Evolutionary conservation across 2,797 vertebrate genomes (phyloP).

Genomic region (Rhadinocentrus ornatus): DNA sequence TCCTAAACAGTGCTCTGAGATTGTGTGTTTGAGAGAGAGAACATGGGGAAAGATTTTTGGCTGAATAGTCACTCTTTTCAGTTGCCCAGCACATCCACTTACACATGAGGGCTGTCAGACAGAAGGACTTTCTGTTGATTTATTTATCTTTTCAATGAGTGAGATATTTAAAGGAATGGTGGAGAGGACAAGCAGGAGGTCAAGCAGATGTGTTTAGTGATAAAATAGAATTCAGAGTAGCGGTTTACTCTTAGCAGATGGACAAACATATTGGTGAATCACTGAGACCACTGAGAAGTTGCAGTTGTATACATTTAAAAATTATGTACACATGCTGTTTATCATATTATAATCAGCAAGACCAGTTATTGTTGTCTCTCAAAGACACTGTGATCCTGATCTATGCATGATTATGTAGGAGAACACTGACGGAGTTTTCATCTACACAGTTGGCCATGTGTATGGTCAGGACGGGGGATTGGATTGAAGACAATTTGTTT

Average conservation of each 20-base stretch:
- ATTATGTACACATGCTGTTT: background rate
- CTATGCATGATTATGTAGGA: background rate
- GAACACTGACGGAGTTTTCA: background rate
- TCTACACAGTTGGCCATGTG: no score
- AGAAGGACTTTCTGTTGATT: constrained; percentile 26
- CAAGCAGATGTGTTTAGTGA: background rate
- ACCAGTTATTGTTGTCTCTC: background rate
- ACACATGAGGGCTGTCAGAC: constrained; percentile 2
- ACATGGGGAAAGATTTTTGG: background rate
- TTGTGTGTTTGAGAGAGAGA: constrained; percentile 7
- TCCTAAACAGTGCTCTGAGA: background rate
- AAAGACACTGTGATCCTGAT: background rate
- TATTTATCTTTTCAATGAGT: constrained; percentile 36
- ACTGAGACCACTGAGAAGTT: background rate
- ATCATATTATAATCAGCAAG: background rate
- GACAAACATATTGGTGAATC: background rate
- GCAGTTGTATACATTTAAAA: background rate
- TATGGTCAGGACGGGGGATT: no score
- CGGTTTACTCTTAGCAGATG: background rate
- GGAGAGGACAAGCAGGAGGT: background rate
- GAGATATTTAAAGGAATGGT: constrained; percentile 16
- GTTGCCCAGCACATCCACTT: background rate
- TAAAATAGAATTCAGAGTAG: background rate
- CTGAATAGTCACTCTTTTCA: background rate
- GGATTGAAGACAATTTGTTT: no score